Evolutionary conservation across 2,888 invertebrate species (phyloP).

Genomic region (Drosophila emarginata): DNA sequence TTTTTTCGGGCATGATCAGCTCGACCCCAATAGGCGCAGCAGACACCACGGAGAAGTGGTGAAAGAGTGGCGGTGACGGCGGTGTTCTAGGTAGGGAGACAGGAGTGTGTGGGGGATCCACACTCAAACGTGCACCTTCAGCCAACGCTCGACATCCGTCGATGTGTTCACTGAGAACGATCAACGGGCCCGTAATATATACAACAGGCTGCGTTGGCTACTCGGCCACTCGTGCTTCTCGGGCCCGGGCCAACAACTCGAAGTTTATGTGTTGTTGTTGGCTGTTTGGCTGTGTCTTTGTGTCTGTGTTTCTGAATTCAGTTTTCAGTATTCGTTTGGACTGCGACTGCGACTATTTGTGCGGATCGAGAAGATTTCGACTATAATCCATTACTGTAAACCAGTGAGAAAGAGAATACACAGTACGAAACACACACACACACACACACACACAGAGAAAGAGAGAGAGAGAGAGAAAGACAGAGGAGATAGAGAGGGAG

Average conservation of each 20-base stretch:
- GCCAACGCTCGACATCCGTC: slow-evolving; percentile 2
- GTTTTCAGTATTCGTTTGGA: slow-evolving; percentile 78
- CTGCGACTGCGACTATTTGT: slow-evolving; percentile 68
- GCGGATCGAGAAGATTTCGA: slow-evolving; percentile 5
- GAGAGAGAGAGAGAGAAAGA: slow-evolving; percentile 26
- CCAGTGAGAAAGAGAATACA: slow-evolving; percentile 2
- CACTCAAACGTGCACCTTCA: slow-evolving; percentile 18
- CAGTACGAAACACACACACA: too few species aligned
- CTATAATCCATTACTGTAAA: slow-evolving; percentile 11
- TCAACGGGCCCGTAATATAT: slow-evolving; percentile 50
- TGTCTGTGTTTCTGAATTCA: slow-evolving; percentile 79
- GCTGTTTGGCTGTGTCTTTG: slow-evolving; percentile 63
- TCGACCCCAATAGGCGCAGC: slow-evolving; percentile 61
- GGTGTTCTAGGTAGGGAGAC: neutral
- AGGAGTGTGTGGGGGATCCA: neutral
- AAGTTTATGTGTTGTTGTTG: slow-evolving; percentile 35
- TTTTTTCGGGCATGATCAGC: slow-evolving; percentile 57
- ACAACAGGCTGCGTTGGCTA: slow-evolving; percentile 75
- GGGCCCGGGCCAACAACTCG: slow-evolving; percentile 69
- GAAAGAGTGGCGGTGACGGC: neutral
- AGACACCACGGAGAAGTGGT: neutral
- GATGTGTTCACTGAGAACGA: slow-evolving; percentile 35
- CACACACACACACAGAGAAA: too few species aligned
- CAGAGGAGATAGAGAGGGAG: slow-evolving; percentile 7
- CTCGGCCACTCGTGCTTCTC: slow-evolving; percentile 71